These are phyloP conservation scores for Bombus soroeensis DNA, from an alignment of 1,140 invertebrate genomes.

Conservation along the genomic window DNA sequence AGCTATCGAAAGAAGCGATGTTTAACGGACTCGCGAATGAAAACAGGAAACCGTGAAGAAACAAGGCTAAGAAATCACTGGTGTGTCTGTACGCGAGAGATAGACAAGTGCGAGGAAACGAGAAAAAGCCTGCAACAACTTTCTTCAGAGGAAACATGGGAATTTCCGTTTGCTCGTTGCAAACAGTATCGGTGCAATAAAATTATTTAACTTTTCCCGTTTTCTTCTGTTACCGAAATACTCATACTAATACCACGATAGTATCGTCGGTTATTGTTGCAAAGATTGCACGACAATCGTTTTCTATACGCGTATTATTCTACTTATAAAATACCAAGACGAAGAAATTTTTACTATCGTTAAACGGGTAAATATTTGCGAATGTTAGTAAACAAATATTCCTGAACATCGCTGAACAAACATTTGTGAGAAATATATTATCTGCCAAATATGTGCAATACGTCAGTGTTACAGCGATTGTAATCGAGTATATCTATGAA, in stretches of 20 bases:
- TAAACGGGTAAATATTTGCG: neutral
- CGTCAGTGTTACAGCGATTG: neutral
- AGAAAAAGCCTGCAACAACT: neutral
- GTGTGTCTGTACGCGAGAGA: neutral
- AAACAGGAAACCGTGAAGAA: neutral
- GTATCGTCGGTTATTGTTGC: neutral
- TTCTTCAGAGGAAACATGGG: constrained; percentile 1
- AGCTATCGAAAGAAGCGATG: neutral
- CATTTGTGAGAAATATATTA: neutral
- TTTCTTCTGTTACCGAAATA: neutral
- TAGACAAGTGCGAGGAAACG: neutral
- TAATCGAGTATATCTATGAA: too few species aligned
- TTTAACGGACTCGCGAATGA: neutral
- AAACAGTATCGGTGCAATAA: constrained; percentile 10
- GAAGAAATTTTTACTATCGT: neutral
- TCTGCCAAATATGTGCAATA: neutral
- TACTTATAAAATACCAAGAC: neutral
- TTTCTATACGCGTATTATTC: neutral
- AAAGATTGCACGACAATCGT: neutral
- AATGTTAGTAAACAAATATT: neutral
- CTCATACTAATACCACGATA: too few species aligned
- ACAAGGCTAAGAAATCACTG: neutral
- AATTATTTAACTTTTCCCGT: neutral
- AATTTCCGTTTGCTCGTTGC: constrained; percentile 15
- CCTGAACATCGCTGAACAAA: neutral